Evolutionary conservation across 2,113 vertebrate species (phyloP).

Genomic region (Campylomormyrus numenius): DNA sequence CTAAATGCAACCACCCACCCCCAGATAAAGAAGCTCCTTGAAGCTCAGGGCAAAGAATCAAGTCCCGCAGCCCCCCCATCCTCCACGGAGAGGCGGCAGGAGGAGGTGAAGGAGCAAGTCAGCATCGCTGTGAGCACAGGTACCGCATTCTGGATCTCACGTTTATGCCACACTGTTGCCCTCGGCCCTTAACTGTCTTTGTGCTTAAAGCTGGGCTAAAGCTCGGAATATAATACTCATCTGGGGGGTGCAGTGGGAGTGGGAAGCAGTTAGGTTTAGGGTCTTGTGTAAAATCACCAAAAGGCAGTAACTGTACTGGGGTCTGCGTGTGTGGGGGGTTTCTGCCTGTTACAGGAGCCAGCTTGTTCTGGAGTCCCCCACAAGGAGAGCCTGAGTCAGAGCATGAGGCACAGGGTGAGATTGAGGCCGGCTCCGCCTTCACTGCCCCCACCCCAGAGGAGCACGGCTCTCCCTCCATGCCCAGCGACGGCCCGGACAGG

Average conservation of each 20-base stretch:
- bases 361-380: slow-evolving; percentile 77
- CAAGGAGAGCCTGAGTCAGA: slow-evolving; percentile 29
- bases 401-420: slow-evolving; percentile 28
- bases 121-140: slow-evolving; percentile 92
- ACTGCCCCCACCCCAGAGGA: slow-evolving; percentile 32
- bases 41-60: slow-evolving; percentile 64
- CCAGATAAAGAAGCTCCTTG: slow-evolving; percentile 85
- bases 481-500: slow-evolving; percentile 53
- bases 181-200: background rate
- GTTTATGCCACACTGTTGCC: background rate
- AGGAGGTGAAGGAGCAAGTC: slow-evolving; percentile 60
- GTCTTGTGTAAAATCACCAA: background rate
- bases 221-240: background rate
- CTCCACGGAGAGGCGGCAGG: slow-evolving; percentile 17
- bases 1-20: background rate
- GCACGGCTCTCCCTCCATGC: slow-evolving; percentile 1
- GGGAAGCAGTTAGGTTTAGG: background rate
- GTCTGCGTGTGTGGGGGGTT: background rate
- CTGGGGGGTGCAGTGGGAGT: background rate
- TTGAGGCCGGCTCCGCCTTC: slow-evolving; percentile 29
- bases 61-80: slow-evolving; percentile 33
- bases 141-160: slow-evolving; percentile 38
- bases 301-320: background rate
- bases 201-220: background rate
- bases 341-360: slow-evolving; percentile 66